phyloP scores from a whole-genome alignment of 2,888 invertebrate species.

The Tenthredo amoena region DNA sequence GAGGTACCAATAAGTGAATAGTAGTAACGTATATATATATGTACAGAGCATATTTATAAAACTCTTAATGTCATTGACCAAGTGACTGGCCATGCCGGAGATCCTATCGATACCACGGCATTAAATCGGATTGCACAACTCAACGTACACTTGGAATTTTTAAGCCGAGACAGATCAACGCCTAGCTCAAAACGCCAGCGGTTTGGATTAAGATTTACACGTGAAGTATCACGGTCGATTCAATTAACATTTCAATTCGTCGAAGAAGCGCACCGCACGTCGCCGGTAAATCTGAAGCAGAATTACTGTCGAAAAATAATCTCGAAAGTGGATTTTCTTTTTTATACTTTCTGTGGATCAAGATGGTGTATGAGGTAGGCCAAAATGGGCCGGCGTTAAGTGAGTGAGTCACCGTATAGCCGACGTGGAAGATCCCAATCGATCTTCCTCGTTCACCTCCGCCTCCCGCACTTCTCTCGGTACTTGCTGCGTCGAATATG shows the following conservation, averaged over 20 bases:
- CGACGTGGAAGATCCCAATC: constrained; percentile 45
- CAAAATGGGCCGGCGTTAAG: not conserved
- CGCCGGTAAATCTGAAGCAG: constrained; percentile 20
- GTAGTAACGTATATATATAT: not conserved
- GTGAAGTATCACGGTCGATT: constrained; percentile 35
- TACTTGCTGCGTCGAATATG: constrained; percentile 45
- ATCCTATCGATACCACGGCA: constrained; percentile 45
- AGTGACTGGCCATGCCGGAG: constrained; percentile 37
- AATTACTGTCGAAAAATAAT: constrained; percentile 42
- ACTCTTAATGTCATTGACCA: constrained; percentile 48
- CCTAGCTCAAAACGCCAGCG: constrained; percentile 11
- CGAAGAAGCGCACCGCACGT: not conserved
- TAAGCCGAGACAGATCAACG: constrained; percentile 47
- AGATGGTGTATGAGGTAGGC: constrained; percentile 5
- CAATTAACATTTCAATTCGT: constrained; percentile 39
- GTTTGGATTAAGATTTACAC: constrained; percentile 38
- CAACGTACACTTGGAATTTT: constrained; percentile 50
- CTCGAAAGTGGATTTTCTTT: constrained; percentile 43
- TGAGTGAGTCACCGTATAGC: constrained; percentile 40
- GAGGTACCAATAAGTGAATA: constrained; percentile 19
- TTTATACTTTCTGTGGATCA: not conserved
- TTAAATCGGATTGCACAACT: constrained; percentile 50
- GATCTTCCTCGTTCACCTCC: constrained; percentile 42
- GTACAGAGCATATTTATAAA: not conserved
- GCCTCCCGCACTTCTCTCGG: constrained; percentile 29